phyloP scores from a whole-genome alignment of 2,113 vertebrate species.

The Cynopterus brachyotis region DNA sequence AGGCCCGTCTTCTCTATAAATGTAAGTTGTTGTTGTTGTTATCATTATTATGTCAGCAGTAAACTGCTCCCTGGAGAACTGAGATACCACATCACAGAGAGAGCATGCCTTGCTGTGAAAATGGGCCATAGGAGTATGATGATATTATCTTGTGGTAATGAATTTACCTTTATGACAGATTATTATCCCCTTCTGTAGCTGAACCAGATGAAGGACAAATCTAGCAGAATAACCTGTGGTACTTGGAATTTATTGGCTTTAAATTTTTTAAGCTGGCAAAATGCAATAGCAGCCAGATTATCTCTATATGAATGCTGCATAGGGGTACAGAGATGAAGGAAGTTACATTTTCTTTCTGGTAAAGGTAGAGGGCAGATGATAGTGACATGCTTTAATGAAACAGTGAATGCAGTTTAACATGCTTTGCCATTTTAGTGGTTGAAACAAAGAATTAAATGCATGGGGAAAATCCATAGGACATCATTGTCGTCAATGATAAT shows the following conservation, averaged over 20 bases:
- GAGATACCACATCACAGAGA: conserved; percentile 71
- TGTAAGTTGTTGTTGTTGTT: conserved; percentile 76
- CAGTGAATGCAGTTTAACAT: background rate
- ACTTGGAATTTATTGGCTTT: conserved; percentile 66
- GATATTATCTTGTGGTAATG: conserved; percentile 78
- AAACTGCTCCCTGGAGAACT: conserved; percentile 78
- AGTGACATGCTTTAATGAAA: background rate
- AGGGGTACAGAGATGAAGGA: background rate
- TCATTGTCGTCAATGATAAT: background rate
- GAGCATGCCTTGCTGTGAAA: conserved; percentile 76
- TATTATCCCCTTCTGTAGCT: conserved; percentile 78
- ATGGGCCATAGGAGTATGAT: conserved; percentile 70
- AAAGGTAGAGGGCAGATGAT: background rate
- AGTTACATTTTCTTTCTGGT: conserved; percentile 44
- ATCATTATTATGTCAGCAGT: conserved; percentile 78
- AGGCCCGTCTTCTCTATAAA: conserved; percentile 73
- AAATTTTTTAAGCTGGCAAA: conserved; percentile 65
- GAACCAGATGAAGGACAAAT: conserved; percentile 76
- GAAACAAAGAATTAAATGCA: background rate
- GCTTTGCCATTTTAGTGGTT: background rate
- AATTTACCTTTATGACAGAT: conserved; percentile 83
- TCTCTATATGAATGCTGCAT: conserved; percentile 25
- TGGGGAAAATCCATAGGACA: background rate
- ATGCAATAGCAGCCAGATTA: conserved; percentile 34
- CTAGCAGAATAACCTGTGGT: conserved; percentile 71